phyloP scores from a whole-genome alignment of 2,113 vertebrate species.

The Speoplatyrhinus poulsoni region DNA sequence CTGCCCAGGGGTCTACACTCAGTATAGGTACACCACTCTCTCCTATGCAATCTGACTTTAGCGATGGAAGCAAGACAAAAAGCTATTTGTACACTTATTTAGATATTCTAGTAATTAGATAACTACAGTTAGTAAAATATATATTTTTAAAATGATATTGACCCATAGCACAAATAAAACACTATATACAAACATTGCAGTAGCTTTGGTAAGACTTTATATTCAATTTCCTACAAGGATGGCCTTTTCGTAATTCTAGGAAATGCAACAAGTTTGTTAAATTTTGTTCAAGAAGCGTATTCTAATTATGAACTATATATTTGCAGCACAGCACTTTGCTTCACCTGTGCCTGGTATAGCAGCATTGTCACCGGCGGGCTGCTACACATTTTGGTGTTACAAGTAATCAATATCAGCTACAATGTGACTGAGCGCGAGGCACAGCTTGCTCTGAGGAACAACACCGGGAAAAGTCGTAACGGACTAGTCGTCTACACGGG shows the following conservation, averaged over 20 bases:
- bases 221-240: too few species aligned
- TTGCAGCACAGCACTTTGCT: constrained; percentile 88
- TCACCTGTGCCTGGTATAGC: constrained; percentile 97
- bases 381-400: constrained; percentile 87
- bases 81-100: background rate
- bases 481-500: constrained; percentile 87
- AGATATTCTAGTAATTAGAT: background rate
- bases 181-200: too few species aligned
- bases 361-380: constrained; percentile 86
- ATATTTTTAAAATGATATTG: too few species aligned
- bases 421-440: constrained; percentile 94
- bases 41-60: background rate
- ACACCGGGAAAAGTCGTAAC: constrained; percentile 79
- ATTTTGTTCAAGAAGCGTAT: background rate
- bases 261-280: too few species aligned
- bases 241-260: too few species aligned
- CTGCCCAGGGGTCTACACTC: constrained; percentile 89
- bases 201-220: too few species aligned
- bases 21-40: constrained; percentile 81
- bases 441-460: constrained; percentile 87
- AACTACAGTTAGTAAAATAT: too few species aligned
- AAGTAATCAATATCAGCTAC: constrained; percentile 93
- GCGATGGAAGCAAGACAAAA: background rate
- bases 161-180: too few species aligned
- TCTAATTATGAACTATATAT: background rate